Evolutionary conservation across 2,888 invertebrate species (phyloP), one percentile per base, ranked within the genome.

Genomic region (Ctenicera cuprea): DNA sequence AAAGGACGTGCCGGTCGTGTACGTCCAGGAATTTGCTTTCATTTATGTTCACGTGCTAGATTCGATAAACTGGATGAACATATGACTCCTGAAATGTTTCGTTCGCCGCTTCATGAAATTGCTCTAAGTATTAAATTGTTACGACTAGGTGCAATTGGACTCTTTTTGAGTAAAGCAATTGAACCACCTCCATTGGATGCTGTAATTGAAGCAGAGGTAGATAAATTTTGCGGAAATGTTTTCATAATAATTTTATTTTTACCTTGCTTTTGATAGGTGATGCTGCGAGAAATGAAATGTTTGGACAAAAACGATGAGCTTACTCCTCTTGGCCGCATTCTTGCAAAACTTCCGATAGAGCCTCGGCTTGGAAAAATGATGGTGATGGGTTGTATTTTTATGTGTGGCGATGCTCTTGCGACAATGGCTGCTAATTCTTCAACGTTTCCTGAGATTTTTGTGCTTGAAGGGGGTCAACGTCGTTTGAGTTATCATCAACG

Each of bases 151-250:
- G 92, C 94, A 22, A 97, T 99, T 82, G 96, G 97, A 0, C 95
- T 95, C 85, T 99, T 99, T 88, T 89, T 99, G 72, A 96, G 97
- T 20, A 98, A 98, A 87, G 96, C 96, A 0, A 94, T 98, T 20
- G 97, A 99, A 85, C 97, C 98, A 0, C 99, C 99, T 43, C 98
- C 98, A 14, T 90, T 98, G 76, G 99, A 99, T 88, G 97, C 98
- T 30, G 98, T 99, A 12, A 98, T 99, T 80, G 99, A 99, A 86
- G 98, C 99, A 0, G 98, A 98, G 88, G 97, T 96, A 48, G 84
- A 91, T 75, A 20, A 11, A 59, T 20, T n/a, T n/a, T n/a, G n/a
- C n/a, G n/a, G n/a, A n/a, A n/a, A n/a, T n/a, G n/a, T n/a, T n/a
- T n/a, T n/a, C n/a, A n/a, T n/a, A n/a, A n/a, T n/a, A n/a, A n/a